Evolutionary conservation across 2,888 invertebrate species (phyloP).

Genomic region (Minunthozetes semirufus): DNA sequence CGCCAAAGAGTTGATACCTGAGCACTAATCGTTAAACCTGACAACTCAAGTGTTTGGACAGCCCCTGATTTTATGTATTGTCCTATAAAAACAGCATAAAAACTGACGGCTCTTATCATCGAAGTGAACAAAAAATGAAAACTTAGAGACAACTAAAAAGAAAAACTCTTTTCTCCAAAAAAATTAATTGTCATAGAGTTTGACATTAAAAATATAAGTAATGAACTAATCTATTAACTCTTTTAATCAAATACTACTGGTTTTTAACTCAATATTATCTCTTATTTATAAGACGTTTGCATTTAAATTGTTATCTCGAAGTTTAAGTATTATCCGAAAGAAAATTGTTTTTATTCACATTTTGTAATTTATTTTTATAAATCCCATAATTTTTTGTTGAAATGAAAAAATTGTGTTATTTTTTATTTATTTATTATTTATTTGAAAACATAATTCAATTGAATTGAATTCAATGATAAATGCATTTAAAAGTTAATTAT

Average conservation of each 20-base stretch:
- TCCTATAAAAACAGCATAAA: constrained; percentile 21
- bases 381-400: neutral
- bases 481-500: constrained; percentile 8
- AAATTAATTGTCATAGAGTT: neutral
- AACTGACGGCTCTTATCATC: constrained; percentile 12
- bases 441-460: constrained; percentile 2
- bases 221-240: neutral
- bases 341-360: neutral
- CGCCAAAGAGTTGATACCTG: neutral
- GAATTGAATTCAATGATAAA: neutral
- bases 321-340: too few species aligned
- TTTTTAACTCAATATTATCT: neutral
- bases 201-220: neutral
- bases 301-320: neutral
- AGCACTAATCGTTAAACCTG: constrained; percentile 1
- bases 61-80: constrained; percentile 25
- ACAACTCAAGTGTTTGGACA: constrained; percentile 21
- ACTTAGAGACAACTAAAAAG: neutral
- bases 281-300: neutral
- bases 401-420: neutral
- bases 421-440: neutral
- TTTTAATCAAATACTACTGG: neutral
- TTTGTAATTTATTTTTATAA: neutral
- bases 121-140: neutral
- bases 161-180: neutral